Base-by-base conservation (phyloP, 2,113 vertebrate genomes). In the Tragelaphus scriptus region DNA sequence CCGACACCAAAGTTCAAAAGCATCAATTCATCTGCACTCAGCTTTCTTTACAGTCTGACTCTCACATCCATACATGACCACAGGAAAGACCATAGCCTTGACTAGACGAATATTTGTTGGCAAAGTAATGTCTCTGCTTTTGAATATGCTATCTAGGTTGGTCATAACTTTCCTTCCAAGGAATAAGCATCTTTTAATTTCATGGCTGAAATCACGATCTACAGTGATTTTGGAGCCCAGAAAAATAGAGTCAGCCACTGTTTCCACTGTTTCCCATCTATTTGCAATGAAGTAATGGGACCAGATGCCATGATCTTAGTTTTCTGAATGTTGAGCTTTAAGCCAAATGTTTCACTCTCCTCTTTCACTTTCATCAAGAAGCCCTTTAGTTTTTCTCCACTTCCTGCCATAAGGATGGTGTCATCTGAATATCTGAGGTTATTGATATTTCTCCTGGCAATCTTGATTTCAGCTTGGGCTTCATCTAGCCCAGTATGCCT, bases 401-500 rank as follows among this genome's bases (percentile, higher is more conserved):
- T 65, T 65, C 17, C 15, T 65, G 15, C 15, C 32, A n/a, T 65
- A 65, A n/a, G 63, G 1, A 7, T 65, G 7, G 63, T 32, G 30
- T 65, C 63, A 65, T 65, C 30, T 65, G 3, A 15, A 17, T 65
- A 65, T 65, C 30, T n/a, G 30, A 65, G 1, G 15, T n/a, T 65
- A 65, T 17, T 65, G 15, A 65, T 65, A 68, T 68, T 68, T 68
- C 14, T n/a, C 32, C 32, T 0, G 0, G 7, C 32, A 68, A 19
- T 68, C 63, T n/a, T 68, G 15, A 68, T 17, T n/a, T 4, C 63
- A 68, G 32, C 63, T 68, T 68, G 30, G 1, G 63, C 7, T n/a
- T 68, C 63, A 1, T 65, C 30, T 7, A 16, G 28, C 0, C 61
- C 2, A n/a, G 6, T 0, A 0, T 65, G 1, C 7, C 30, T 68